Base-by-base conservation (phyloP, 2,113 vertebrate genomes). In the Aspidoscelis tigris region DNA sequence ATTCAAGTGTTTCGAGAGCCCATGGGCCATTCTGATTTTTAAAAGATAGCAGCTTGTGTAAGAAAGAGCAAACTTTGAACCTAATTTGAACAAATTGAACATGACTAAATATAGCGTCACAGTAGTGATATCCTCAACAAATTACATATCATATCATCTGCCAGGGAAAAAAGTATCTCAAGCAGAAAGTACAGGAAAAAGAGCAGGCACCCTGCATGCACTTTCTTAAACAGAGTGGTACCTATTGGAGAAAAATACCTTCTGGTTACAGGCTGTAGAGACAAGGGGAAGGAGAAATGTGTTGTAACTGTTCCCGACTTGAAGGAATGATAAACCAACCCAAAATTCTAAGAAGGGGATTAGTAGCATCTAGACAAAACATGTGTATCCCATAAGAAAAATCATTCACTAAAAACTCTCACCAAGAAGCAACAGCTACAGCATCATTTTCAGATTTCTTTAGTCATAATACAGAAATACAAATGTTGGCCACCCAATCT, bases 341-440 rank as follows among this genome's bases (percentile, higher is more conserved):
- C 69, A 39, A 78, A 86, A 78, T 16, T 76, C 2, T 22, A 53
- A 4, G n/a, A 43, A 53, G 33, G 76, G 72, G 71, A 3, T 8
- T 3, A 11, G 68, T 26, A 89, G 75, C 33, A n/a, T 16, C 21
- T 21, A 21, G 53, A 50, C 11, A 76, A 47, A 83, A 87, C 75
- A 53, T 22, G 39, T 8, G 4, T 53, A 69, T 69, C 5, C 14
- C 33, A 50, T 21, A 47, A 22, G 68, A 81, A 79, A 79, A 80
- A n/a, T 33, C 1, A 4, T 4, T 33, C 18, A 71, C 3, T 55
- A 50, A 55, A 21, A 12, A 5, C 3, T 70, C 50, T 10, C 14
- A 80, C 77, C 79, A 80, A 26, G 73, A 84, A 11, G 77, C 2
- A 72, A n/a, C 65, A 58, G 43, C 24, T 58, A 86, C 9, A 24